A percentile compares a stretch with the other conserved stretches of the same genome.
Conservation (phyloP, 53 echinoderm and acorn worm genomes). For the Glandiceps talaboti region DNA sequence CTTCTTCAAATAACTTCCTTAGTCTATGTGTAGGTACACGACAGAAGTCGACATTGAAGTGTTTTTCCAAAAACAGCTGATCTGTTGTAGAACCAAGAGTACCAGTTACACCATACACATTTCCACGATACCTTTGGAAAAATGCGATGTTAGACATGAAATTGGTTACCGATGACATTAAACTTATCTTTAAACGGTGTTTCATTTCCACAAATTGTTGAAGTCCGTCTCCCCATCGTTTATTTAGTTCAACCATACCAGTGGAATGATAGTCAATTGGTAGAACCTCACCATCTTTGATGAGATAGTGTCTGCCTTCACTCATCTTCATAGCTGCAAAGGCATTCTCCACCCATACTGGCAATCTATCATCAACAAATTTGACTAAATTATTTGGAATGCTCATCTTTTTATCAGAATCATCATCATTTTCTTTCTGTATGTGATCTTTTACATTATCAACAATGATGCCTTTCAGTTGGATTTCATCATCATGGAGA, state of each 20-base stretch:
- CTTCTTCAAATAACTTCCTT: slow-evolving; percentile 5
- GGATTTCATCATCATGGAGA: neutral
- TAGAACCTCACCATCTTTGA: slow-evolving; percentile 4
- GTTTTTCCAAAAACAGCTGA: slow-evolving; percentile 1
- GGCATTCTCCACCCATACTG: slow-evolving; percentile 13
- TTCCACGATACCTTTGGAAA: slow-evolving; percentile 13
- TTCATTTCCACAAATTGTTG: slow-evolving; percentile 20
- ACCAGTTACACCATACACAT: slow-evolving; percentile 9
- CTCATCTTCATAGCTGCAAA: slow-evolving; percentile 7
- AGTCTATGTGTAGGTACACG: slow-evolving; percentile 3
- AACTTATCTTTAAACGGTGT: neutral
- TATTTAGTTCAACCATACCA: slow-evolving; percentile 1
- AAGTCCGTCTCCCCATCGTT: slow-evolving; percentile 12
- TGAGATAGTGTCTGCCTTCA: slow-evolving; percentile 2
- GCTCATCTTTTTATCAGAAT: neutral
- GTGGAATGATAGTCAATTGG: slow-evolving; percentile 11
- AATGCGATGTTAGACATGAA: slow-evolving; percentile 12
- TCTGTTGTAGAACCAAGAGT: slow-evolving; percentile 5
- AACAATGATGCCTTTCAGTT: neutral
- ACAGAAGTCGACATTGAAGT: neutral
- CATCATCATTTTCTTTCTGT: neutral
- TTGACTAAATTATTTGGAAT: slow-evolving; percentile 1
- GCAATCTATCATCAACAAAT: slow-evolving; percentile 5
- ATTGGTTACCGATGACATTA: slow-evolving; percentile 11
- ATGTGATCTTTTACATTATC: neutral